Conservation (phyloP, 2,888 invertebrate genomes). For the Drosophila macrothrix region DNA sequence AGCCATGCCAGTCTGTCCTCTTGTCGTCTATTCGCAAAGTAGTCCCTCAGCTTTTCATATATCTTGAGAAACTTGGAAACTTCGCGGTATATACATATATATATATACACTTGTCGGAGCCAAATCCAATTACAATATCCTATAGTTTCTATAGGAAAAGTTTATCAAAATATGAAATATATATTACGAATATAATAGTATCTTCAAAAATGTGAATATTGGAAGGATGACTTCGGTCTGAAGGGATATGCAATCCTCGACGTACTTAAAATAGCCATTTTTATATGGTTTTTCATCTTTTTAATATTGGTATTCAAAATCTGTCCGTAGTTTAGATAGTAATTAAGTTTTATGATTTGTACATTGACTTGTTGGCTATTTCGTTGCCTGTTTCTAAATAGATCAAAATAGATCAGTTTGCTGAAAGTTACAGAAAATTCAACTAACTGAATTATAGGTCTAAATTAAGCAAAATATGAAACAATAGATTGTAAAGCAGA, state of each 20-base stretch:
- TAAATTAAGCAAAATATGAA: too few species aligned
- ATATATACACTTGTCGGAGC: not conserved
- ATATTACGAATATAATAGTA: not conserved
- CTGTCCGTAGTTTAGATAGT: not conserved
- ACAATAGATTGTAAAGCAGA: too few species aligned
- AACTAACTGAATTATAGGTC: too few species aligned
- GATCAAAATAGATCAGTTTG: too few species aligned
- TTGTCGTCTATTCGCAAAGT: not conserved
- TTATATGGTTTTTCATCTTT: too few species aligned
- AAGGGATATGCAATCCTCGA: not conserved
- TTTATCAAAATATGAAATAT: not conserved
- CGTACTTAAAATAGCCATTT: not conserved
- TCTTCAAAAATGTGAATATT: not conserved
- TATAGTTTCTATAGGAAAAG: not conserved
- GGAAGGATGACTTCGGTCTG: not conserved
- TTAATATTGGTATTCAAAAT: too few species aligned
- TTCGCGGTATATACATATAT: not conserved
- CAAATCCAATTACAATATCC: not conserved
- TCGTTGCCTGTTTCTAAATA: too few species aligned
- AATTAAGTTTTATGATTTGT: too few species aligned
- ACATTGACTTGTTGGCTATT: too few species aligned
- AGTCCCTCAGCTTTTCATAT: not conserved
- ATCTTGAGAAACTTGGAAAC: not conserved
- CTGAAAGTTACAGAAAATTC: too few species aligned
- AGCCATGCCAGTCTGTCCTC: not conserved